Evolutionary conservation across 1,140 invertebrate species (phyloP), one percentile per base, ranked within the genome.

Genomic region (Stratiolaelaps scimitus): DNA sequence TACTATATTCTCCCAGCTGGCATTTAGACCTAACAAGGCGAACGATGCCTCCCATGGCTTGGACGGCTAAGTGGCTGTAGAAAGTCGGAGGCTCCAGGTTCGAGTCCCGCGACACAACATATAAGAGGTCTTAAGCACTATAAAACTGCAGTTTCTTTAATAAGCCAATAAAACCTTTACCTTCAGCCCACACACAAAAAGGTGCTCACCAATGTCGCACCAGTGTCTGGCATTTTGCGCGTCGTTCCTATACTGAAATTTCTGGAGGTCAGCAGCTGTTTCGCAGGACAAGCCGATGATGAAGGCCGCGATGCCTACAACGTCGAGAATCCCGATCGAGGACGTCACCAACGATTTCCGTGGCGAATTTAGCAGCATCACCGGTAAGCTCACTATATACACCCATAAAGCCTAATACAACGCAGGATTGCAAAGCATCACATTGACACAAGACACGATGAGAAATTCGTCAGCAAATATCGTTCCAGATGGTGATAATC

Each of bases 321-420:
- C 88, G 73, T 92, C 88, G 28, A 87, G 75, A 0, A 83, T 84
- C 0, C 69, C 69, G 53, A 87, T 88, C 84, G 88, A 88, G 0
- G 85, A 87, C 85, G 84, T 4, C 84, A 83, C n/a, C 30, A 65
- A 29, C 43, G 60, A 40, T 73, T 88, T 83, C 66, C 84, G 78
- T n/a, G 87, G 85, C 0, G 89, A 89, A 75, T 93, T 92, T 30
- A 91, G 85, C 65, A 92, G 87, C 53, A 92, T 91, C 17, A 92
- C 88, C 28, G 89, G 88, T 66, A 93, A 77, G 77, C 88, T 92
- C 1, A 92, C 89, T 10, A 88, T 79, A 71, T 87, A 90, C n/a
- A 92, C 89, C 90, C 90, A 93, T 46, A 92, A 76, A 46, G 88
- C 89, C 86, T 92, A 70, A n/a, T 77, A 65, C 26, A 72, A 70